phyloP scores from a whole-genome alignment of 2,797 vertebrate genomes.

The Mormyrops attenuatus region DNA sequence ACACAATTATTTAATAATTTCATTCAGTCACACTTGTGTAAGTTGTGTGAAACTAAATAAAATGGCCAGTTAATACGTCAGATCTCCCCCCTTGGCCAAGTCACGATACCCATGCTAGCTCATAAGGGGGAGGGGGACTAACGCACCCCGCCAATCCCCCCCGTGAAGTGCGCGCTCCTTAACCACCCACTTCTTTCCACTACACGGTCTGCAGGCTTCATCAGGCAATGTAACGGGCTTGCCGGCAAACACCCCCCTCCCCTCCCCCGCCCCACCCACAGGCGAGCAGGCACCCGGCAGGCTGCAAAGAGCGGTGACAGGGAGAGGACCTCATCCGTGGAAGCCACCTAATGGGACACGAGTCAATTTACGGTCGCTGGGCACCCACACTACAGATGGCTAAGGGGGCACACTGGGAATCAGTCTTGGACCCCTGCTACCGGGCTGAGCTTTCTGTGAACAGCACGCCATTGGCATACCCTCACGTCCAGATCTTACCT shows the following conservation, averaged over 20 bases:
- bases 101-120: not conserved
- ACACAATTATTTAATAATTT: not conserved
- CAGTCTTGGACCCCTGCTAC: not conserved
- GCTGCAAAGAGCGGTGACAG: conserved; percentile 33
- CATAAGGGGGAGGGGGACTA: not conserved
- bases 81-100: not conserved
- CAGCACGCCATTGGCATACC: not conserved
- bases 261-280: not conserved
- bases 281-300: not conserved
- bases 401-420: not conserved
- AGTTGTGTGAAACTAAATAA: not conserved
- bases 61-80: not conserved
- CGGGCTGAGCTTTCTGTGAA: not conserved
- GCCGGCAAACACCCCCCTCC: not conserved
- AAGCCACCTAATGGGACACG: not conserved
- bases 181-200: conserved; percentile 6
- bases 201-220: not conserved
- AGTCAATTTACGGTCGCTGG: conserved; percentile 1
- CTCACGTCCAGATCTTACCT: not conserved
- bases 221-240: not conserved
- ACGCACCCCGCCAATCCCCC: not conserved
- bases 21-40: not conserved
- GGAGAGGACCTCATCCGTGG: not conserved
- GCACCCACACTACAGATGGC: not conserved
- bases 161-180: not conserved